Percentiles rank a stretch among this genome's conserved stretches.
Conservation (phyloP, 2,888 invertebrate genomes). For the Phengaris arion region DNA sequence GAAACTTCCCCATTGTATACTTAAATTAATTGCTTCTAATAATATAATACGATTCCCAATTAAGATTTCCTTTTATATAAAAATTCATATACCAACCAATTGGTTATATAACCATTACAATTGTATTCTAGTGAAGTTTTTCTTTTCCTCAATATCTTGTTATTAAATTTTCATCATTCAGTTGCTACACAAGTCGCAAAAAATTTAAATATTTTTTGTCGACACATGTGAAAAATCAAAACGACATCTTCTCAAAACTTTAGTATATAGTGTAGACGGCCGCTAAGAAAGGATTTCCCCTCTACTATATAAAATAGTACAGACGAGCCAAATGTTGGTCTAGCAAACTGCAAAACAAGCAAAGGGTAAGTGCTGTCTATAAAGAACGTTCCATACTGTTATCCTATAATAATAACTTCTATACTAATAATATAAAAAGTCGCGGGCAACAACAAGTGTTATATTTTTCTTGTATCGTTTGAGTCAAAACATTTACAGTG, state of each 20-base stretch:
- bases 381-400: too few species aligned
- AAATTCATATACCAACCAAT: background rate
- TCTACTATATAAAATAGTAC: background rate
- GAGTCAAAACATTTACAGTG: constrained; percentile 36
- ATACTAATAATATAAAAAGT: too few species aligned
- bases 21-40: constrained; percentile 69
- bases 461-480: too few species aligned
- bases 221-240: background rate
- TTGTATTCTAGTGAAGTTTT: background rate
- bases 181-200: too few species aligned
- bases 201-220: background rate
- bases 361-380: background rate
- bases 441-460: too few species aligned
- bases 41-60: constrained; percentile 7
- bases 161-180: too few species aligned
- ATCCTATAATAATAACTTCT: too few species aligned
- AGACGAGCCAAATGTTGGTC: background rate
- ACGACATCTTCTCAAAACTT: background rate
- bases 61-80: background rate
- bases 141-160: background rate
- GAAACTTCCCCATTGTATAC: constrained; percentile 73
- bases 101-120: too few species aligned
- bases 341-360: background rate
- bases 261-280: background rate
- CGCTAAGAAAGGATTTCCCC: background rate